Conservation (phyloP, 2,113 vertebrate genomes). For the Ochotona princeps region DNA sequence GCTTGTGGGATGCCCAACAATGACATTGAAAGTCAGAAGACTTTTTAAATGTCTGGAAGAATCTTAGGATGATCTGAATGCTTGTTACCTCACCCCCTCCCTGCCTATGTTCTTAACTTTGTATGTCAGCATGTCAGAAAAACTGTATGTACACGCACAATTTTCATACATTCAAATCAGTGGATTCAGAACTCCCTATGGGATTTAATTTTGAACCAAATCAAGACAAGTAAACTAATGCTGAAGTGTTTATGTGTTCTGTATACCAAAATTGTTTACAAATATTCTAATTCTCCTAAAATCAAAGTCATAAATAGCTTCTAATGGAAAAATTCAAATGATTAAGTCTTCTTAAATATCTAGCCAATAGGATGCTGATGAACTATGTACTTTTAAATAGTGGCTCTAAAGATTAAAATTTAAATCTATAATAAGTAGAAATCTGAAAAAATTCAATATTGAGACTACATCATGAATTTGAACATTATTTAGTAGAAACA, state of each 20-base stretch:
- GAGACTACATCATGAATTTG: conserved; percentile 63
- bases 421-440: conserved; percentile 68
- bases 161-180: background rate
- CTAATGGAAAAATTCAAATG: conserved; percentile 64
- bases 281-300: conserved; percentile 45
- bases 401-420: conserved; percentile 66
- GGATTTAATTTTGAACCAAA: conserved; percentile 34
- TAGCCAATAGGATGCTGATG: conserved; percentile 69
- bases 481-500: conserved; percentile 62
- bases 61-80: background rate
- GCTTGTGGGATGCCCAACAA: background rate
- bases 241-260: background rate
- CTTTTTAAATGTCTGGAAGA: background rate
- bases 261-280: background rate
- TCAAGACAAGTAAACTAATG: conserved; percentile 31
- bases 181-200: background rate
- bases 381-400: conserved; percentile 45
- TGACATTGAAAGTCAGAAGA: background rate
- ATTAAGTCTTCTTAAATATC: conserved; percentile 75
- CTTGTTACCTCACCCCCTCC: too few species aligned
- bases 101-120: too few species aligned
- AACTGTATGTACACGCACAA: background rate
- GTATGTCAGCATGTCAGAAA: too few species aligned
- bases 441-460: conserved; percentile 69
- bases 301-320: conserved; percentile 64